Percentiles rank a stretch among this genome's conserved stretches.
phyloP scores from a whole-genome alignment of 2,888 invertebrate species.

The Ormia ochracea region DNA sequence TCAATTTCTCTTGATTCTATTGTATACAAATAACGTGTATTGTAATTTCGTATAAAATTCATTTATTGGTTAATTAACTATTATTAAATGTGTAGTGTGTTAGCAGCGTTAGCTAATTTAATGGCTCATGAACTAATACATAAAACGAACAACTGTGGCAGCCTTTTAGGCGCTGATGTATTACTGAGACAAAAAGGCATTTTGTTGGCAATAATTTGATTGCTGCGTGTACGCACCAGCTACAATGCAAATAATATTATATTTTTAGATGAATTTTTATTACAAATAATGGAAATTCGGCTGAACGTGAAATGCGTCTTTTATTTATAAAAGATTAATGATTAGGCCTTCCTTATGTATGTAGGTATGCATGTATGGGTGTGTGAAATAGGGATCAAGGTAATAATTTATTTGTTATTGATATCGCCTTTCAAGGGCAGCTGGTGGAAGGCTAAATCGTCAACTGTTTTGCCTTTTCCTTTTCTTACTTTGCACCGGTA shows the following conservation, averaged over 20 bases:
- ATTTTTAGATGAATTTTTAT: no score
- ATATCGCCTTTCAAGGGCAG: slow-evolving; percentile 55
- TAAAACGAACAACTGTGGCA: background rate
- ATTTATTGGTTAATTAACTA: slow-evolving; percentile 15
- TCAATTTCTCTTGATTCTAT: background rate
- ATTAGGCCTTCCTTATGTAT: no score
- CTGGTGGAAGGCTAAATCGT: background rate
- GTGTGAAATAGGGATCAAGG: no score
- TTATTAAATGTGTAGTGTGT: background rate
- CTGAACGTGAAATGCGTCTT: no score
- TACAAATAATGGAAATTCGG: no score
- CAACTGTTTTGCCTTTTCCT: slow-evolving; percentile 7
- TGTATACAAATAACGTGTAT: no score
- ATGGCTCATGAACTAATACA: slow-evolving; percentile 26
- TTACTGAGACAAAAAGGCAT: no score
- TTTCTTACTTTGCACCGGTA: slow-evolving; percentile 14
- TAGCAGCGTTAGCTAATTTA: background rate
- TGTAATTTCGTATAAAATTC: background rate
- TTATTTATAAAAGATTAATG: no score
- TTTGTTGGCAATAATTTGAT: no score
- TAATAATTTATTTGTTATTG: slow-evolving; percentile 42
- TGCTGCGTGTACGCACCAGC: no score
- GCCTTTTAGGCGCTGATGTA: background rate
- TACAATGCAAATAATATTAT: no score
- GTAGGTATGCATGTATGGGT: no score